phyloP scores from a whole-genome alignment of 1,140 invertebrate genomes.

The Conopomorpha cramerella region DNA sequence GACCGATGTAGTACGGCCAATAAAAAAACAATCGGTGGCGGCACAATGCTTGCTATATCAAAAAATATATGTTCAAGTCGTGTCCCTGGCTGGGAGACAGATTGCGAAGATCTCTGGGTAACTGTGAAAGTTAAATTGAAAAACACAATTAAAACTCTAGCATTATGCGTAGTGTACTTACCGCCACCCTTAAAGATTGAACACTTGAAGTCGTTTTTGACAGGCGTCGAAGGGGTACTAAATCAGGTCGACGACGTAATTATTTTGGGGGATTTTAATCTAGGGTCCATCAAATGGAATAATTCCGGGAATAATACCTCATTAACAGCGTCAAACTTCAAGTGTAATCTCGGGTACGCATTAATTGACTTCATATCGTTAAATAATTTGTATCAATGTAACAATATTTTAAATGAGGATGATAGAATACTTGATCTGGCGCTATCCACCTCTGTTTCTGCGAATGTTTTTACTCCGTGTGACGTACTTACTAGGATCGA shows the following conservation, averaged over 20 bases:
- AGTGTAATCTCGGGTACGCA: no score
- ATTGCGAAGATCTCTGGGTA: conserved; percentile 4
- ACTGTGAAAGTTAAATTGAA: not conserved
- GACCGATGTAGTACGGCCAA: not conserved
- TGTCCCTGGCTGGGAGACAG: not conserved
- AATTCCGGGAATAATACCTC: not conserved
- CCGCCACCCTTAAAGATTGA: conserved; percentile 3
- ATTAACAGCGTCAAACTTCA: no score
- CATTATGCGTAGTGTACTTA: conserved; percentile 3
- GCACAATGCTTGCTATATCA: conserved; percentile 1
- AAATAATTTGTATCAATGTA: no score
- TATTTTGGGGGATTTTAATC: conserved; percentile 7
- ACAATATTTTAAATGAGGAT: no score
- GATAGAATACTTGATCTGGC: no score
- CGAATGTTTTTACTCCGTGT: no score
- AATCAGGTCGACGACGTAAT: conserved; percentile 3
- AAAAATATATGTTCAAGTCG: not conserved
- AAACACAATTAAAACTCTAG: not conserved
- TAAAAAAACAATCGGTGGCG: conserved; percentile 5
- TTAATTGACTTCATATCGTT: no score
- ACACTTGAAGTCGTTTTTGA: not conserved
- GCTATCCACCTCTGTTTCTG: no score
- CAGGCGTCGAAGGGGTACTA: not conserved
- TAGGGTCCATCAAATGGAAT: conserved; percentile 4
- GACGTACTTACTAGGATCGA: no score